Base-by-base conservation (phyloP, 2,797 vertebrate species). In the Bryconaethiops microstoma region DNA sequence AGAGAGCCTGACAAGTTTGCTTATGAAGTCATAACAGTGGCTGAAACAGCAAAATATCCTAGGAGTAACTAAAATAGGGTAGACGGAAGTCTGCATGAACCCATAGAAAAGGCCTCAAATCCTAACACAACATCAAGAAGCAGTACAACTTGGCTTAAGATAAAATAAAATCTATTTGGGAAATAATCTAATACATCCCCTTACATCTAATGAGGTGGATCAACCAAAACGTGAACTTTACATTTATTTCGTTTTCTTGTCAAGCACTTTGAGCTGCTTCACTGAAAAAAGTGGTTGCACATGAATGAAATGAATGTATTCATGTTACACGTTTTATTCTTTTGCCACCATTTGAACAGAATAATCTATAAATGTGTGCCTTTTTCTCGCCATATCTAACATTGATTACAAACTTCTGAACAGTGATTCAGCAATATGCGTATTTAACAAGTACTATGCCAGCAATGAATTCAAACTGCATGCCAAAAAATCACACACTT, bases 1-100 rank as follows among this genome's bases (percentile, higher is more conserved):
- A 29, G 77, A 65, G 39, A 45, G 42, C 7, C 40, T 35, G 35
- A 35, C 35, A 35, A 10, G 69, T 81, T 45, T 73, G 9, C 52
- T 69, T 14, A 48, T 23, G 5, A 67, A 69, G 64, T 55, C 55
- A 13, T 69, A 14, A 23, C 59, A 78, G 40, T 40, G 16, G 63
- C 6, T 40, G 40, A 0, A 42, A 25, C 9, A 2, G 8, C 64
- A 72, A 12, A 81, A 5, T 50, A 12, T 39, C 1, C 13, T 9
- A 67, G 54, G 39, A 21, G 14, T 12, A 35, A 19, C 0, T 7
- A 29, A 19, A 29, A 45, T 19, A n/a, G n/a, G 35, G 17, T 42
- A 16, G 19, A 5, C 4, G 70, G 68, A 14, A 23, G 13, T 23
- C 65, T 21, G 3, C 0, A 48, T 48, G 10, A 68, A 0, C 40